Base-by-base conservation (phyloP, 1,140 invertebrate genomes). In the Drosophila seguyi region DNA sequence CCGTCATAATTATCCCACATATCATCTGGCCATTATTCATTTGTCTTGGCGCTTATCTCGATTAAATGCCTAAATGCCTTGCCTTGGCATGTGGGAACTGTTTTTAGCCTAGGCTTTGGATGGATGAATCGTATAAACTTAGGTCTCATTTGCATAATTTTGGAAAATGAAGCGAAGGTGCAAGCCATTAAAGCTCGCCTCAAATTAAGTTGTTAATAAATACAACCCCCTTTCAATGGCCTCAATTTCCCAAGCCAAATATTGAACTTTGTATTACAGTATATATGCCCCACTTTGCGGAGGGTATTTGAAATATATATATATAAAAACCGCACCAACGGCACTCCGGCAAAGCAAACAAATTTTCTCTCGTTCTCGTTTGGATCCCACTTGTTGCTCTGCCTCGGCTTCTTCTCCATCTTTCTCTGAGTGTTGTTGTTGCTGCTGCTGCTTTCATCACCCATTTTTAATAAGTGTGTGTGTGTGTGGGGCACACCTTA, bases 311-410 rank as follows among this genome's bases (percentile, higher is more conserved):
- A 36, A 39, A 53, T 8, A 22, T 34, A 52, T 34, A 25, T 25
- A 25, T 2, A 25, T 2, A 34, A 76, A 76, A 69, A 52, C 61
- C 61, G 45, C 66, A 66, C 61, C 34, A 71, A 58, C 68, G 65
- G 65, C 65, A 39, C 65, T 48, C 65, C 48, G 62, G 57, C 62
- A 67, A 59, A 50, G 59, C 63, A 82, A 79, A 86, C 84, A 79
- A 83, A 86, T 83, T 88, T 83, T 86, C 82, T 79, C 79, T 88
- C 38, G 60, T 76, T 66, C 61, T 76, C 60, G 62, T 67, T 57
- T 67, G 60, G 42, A 58, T 29, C 55, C 53, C 72, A 74, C 72
- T 55, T 74, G 52, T 55, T 72, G 47, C 62, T 29, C 44, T 42
- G 39, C 50, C 66, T 55, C 39, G 48, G 38, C 59, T 31, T 45